phyloP scores from a whole-genome alignment of 2,113 vertebrate genomes.

The Ondatra zibethicus region DNA sequence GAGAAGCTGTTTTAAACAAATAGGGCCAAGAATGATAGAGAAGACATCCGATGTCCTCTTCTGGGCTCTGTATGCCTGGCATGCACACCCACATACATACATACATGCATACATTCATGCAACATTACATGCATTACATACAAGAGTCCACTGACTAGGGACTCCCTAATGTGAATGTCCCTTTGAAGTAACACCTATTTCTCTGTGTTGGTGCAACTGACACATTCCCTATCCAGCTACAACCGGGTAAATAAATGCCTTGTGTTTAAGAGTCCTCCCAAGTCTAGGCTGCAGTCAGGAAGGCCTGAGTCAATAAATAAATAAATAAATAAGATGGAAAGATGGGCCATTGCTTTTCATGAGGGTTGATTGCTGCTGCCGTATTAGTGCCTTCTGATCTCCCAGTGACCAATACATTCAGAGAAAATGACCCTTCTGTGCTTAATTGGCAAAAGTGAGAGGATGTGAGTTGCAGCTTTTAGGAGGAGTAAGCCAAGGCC shows the following conservation, averaged over 20 bases:
- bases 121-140: not conserved
- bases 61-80: not conserved
- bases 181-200: slow-evolving; percentile 35
- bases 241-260: slow-evolving; percentile 53
- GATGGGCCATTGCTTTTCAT: slow-evolving; percentile 55
- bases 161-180: slow-evolving; percentile 31
- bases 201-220: slow-evolving; percentile 49
- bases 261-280: slow-evolving; percentile 52
- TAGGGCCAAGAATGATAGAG: not conserved
- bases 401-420: slow-evolving; percentile 21
- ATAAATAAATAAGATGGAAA: slow-evolving; percentile 48
- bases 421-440: slow-evolving; percentile 60
- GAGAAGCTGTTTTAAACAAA: not conserved
- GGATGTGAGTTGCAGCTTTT: slow-evolving; percentile 37
- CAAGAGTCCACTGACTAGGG: not conserved
- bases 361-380: slow-evolving; percentile 48
- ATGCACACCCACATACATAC: not conserved
- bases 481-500: slow-evolving; percentile 46
- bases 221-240: slow-evolving; percentile 23
- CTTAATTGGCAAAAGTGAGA: slow-evolving; percentile 48
- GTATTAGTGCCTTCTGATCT: slow-evolving; percentile 29
- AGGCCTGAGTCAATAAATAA: slow-evolving; percentile 61
- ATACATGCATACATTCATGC: not conserved
- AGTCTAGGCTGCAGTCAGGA: slow-evolving; percentile 49
- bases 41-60: not conserved